Evolutionary conservation across 2,113 vertebrate genomes (phyloP).

Genomic region (Castor canadensis): DNA sequence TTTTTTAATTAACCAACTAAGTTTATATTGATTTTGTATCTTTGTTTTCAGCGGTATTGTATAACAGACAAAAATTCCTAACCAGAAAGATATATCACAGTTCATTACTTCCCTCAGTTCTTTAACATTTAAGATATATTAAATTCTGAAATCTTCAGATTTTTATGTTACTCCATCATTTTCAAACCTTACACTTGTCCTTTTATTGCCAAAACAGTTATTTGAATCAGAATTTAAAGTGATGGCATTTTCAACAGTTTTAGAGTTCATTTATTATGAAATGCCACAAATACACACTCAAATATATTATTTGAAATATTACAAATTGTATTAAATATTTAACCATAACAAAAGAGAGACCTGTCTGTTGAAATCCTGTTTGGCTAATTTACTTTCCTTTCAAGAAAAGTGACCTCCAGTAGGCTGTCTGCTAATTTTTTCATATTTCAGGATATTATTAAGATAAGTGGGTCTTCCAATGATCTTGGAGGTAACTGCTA

Average conservation of each 20-base stretch:
- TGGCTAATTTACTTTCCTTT: slow-evolving; percentile 24
- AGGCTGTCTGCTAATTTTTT: slow-evolving; percentile 29
- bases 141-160: background rate
- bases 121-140: background rate
- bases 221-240: slow-evolving; percentile 26
- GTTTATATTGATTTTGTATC: background rate
- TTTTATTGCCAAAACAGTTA: background rate
- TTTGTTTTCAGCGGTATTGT: background rate
- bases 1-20: background rate
- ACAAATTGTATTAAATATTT: background rate
- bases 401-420: background rate
- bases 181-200: background rate
- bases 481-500: background rate
- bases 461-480: background rate
- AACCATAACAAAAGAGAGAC: slow-evolving; percentile 9
- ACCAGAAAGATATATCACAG: background rate
- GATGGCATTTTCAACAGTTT: background rate
- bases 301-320: slow-evolving; percentile 16
- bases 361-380: slow-evolving; percentile 5
- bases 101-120: background rate
- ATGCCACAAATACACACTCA: background rate
- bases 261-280: background rate
- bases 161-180: background rate
- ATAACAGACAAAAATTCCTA: background rate
- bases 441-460: slow-evolving; percentile 19